Evolutionary conservation across 2,113 vertebrate species (phyloP), one percentile per base, ranked within the genome.

Genomic region (Columbina picui): DNA sequence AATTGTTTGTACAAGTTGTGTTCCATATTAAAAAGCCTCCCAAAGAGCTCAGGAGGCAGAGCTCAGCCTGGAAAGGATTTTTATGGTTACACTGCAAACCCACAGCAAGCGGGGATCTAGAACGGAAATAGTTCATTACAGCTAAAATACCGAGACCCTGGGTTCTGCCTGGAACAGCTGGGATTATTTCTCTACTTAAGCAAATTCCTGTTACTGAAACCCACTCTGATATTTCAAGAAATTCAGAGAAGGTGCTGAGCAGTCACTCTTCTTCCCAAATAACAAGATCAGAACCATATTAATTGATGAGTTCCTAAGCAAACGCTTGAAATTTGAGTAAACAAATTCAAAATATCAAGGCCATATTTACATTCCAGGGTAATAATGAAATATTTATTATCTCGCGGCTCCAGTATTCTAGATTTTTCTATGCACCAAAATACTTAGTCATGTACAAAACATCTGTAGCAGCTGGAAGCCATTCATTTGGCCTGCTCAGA

Each of bases 401-500:
- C 56, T 74, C 32, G 53, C 45, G 36, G 73, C 80, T 92, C 70
- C 71, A 84, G 68, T 70, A 78, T 95, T 93, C 74, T 65, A 89
- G 47, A 26, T 61, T 89, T 80, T 93, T 91, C 75, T 71, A 59
- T 23, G 77, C 60, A 76, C 39, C 49, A 68, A 65, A 90, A 79
- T 89, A 87, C 82, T 94, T 87, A 81, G 89, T 53, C 90, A 89
- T 76, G 74, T 64, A 84, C 82, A 86, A 90, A 92, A 63, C 96
- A 97, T 96, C 94, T 96, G 94, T 30, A 95, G 87, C 94, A 97
- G 92, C 97, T 96, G 96, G 90, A 95, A 95, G 85, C 67, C 64
- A 91, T 86, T 94, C 25, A 81, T 79, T 96, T 82, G 94, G 94
- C 75, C 94, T 14, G 32, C 95, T 84, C 95, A 74, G 74, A 96